Evolutionary conservation across 2,113 vertebrate genomes (phyloP).

Genomic region (Pachyramphus minor): DNA sequence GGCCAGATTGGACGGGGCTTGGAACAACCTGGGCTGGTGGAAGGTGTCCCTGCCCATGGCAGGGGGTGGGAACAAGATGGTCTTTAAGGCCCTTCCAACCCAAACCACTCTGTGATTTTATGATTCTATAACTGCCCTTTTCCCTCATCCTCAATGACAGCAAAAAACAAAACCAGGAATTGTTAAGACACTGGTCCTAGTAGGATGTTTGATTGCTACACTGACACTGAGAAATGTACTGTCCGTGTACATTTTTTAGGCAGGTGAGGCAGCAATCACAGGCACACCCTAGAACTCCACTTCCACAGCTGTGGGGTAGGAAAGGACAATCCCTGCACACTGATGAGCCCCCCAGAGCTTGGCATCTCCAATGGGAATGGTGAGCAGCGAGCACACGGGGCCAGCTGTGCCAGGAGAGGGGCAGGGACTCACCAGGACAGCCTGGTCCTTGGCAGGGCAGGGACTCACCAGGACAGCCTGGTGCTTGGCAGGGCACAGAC

Average conservation of each 20-base stretch:
- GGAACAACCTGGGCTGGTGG: neutral
- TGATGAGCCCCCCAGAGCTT: accelerated
- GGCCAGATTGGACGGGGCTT: neutral
- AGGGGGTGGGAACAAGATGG: neutral
- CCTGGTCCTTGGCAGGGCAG: slow-evolving; percentile 75
- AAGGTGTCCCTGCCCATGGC: neutral
- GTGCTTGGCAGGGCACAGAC: neutral
- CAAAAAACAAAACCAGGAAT: neutral
- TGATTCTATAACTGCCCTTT: neutral
- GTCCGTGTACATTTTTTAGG: neutral
- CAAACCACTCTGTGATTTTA: neutral
- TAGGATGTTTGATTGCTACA: neutral
- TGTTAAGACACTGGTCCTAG: neutral
- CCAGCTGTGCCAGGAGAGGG: neutral
- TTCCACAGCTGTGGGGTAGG: neutral
- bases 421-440: slow-evolving; percentile 75
- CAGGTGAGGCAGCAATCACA: neutral
- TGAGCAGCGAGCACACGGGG: neutral
- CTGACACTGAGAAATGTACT: neutral
- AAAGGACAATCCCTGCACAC: neutral
- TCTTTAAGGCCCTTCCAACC: neutral
- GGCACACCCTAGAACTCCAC: neutral
- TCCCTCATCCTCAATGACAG: neutral
- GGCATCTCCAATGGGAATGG: accelerated
- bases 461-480: neutral